Evolutionary conservation across 2,113 vertebrate genomes (phyloP).

Genomic region (Hydrolagus affinis): DNA sequence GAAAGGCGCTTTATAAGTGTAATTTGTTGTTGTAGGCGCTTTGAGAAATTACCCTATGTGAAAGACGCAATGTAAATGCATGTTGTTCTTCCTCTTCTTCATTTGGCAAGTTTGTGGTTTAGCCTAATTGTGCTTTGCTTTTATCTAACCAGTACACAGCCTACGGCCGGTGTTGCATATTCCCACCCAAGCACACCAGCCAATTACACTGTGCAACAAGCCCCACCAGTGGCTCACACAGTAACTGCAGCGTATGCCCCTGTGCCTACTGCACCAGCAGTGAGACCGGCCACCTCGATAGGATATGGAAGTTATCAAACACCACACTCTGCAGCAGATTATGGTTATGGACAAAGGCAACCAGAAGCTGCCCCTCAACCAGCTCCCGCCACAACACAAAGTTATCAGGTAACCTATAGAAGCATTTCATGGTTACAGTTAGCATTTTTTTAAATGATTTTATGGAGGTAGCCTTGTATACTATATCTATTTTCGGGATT

Average conservation of each 20-base stretch:
- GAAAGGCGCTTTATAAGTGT: too few species aligned
- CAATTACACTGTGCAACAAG: slow-evolving; percentile 50
- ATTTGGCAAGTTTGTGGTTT: neutral
- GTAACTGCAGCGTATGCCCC: slow-evolving; percentile 53
- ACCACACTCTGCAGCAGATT: slow-evolving; percentile 50
- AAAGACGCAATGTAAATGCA: too few species aligned
- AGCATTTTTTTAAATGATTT: neutral
- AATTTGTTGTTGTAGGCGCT: too few species aligned
- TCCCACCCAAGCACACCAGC: slow-evolving; percentile 50
- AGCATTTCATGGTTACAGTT: slow-evolving; percentile 2
- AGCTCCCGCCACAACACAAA: slow-evolving; percentile 48
- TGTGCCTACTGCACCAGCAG: slow-evolving; percentile 42
- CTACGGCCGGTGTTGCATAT: slow-evolving; percentile 43
- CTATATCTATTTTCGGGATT: too few species aligned
- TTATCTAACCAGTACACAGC: slow-evolving; percentile 48
- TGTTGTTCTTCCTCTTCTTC: neutral
- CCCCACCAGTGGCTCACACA: slow-evolving; percentile 45
- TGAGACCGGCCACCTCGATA: slow-evolving; percentile 42
- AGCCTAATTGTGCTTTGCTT: neutral
- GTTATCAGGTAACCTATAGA: slow-evolving; percentile 53
- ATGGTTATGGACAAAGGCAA: slow-evolving; percentile 41
- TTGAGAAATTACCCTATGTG: too few species aligned
- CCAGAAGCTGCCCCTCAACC: slow-evolving; percentile 44
- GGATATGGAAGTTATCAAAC: slow-evolving; percentile 50
- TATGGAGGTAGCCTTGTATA: neutral